Evolutionary conservation across 2,888 invertebrate species (phyloP), one percentile per base, ranked within the genome.

Genomic region (Osedax frankpressi): DNA sequence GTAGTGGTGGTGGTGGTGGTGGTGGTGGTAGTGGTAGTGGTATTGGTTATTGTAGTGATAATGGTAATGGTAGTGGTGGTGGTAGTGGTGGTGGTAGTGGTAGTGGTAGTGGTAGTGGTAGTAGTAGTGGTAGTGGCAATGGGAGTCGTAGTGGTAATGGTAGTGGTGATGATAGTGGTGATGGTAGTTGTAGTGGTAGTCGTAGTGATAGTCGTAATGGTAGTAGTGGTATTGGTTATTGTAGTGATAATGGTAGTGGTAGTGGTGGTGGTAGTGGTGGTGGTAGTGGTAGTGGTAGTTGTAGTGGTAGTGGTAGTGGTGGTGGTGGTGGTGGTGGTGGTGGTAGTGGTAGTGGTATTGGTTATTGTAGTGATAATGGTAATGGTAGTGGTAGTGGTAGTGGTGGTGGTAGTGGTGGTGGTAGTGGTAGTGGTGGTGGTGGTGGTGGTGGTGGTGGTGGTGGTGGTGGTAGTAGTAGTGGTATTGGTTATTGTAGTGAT

Each of bases 391-490:
- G 72, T 28, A 26, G 71, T 28, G 27, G 71, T 28, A 72, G 72
- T 28, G 27, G 72, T 28, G 71, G 71, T 28, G 27, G 72, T 28
- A 72, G 72, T 28, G 27, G 70, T 28, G 25, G 71, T 28, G 65
- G 71, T 67, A 72, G 72, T 28, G 14, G 27, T 71, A 71, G 71
- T 28, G 71, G 72, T 28, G 71, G 72, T 71, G 71, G 72, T 71
- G 71, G 72, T 71, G 71, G 72, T 71, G 27, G 72, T 71, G 71
- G 72, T 71, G 27, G 72, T 71, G 71, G 72, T 71, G 71, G 72
- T 28, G 71, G 72, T 71, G 27, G 72, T 71, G 71, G 72, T 71
- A 72, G 72, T 71, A 72, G 72, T 71, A 72, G 71, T 71, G 28
- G 72, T 71, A 72, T 69, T 71, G 71, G 71, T 28, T 72, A 27